Evolutionary conservation across 2,888 invertebrate species (phyloP), one percentile per base, ranked within the genome.

Genomic region (Chironomus riparius): DNA sequence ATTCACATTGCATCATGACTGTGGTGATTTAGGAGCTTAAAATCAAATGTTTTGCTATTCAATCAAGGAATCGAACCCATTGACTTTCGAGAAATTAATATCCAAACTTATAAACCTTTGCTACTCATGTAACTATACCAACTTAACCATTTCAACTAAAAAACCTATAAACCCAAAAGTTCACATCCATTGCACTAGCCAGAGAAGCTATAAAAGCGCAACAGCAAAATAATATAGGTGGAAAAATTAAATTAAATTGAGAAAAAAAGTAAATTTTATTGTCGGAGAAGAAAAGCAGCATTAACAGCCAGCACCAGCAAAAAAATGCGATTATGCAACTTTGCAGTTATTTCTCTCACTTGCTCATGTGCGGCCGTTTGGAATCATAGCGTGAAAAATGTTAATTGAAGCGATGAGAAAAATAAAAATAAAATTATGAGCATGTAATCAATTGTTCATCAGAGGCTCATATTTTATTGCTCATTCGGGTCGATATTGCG

Each of bases 321-420:
- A 62, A 65, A 65, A 65, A n/a, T 24, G 18, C 15, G 12, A 28
- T 73, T 73, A 62, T 73, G 72, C 72, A 73, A 73, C 47, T 71
- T 73, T 62, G 72, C 62, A 62, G 72, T 38, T 38, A 56, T 71
- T 71, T 71, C 24, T 71, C 5, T 56, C 18, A n/a, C 15, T 56
- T 4, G 50, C 56, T 56, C 15, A 18, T 73, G 71, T 73, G 56
- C 61, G 71, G 50, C 71, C 47, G 48, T 50, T 71, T 47, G 71
- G 22, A 70, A 70, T 70, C n/a, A 65, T 6, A 38, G 68, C 68
- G 18, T 18, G 38, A 38, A 68, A n/a, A 73, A 73, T 73, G 72
- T 56, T 73, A 73, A 73, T 73, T 73, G 72, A 72, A 28, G 72
- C 72, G 72, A 61, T 62, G 62, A 38, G 62, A 73, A 73, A 72